These are phyloP conservation scores for Pelochelys cantorii DNA, from an alignment of 2,797 vertebrate genomes.

Conservation along the genomic window DNA sequence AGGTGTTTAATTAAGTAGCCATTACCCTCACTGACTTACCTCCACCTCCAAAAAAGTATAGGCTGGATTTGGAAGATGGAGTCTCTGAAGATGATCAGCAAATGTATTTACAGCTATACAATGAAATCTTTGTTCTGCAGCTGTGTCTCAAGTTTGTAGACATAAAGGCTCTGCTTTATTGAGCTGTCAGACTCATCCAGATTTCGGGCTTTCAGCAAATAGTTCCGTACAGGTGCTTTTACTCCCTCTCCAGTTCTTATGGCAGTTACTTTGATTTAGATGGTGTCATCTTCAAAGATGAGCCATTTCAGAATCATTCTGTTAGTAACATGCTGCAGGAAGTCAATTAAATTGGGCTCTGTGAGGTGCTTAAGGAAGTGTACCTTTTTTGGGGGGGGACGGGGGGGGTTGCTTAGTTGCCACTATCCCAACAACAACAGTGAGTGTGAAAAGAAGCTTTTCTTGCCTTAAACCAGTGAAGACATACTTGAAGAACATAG, in stretches of 20 bases:
- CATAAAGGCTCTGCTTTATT: neutral
- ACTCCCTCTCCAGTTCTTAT: neutral
- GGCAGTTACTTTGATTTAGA: neutral
- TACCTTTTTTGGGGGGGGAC: no score
- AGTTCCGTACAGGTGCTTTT: neutral
- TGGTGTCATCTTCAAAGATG: neutral
- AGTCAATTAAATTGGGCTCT: neutral
- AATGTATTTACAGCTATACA: neutral
- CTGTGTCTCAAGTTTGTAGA: neutral
- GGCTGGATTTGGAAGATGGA: neutral
- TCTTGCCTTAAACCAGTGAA: neutral
- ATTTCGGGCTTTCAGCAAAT: neutral
- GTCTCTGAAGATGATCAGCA: neutral
- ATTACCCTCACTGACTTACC: neutral
- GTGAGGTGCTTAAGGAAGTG: neutral
- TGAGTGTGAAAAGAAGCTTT: neutral
- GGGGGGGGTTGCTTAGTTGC: neutral
- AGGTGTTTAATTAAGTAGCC: neutral
- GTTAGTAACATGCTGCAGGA: neutral
- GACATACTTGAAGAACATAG: neutral
- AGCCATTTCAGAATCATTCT: neutral
- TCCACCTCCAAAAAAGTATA: neutral
- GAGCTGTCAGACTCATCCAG: neutral
- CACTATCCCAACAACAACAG: neutral
- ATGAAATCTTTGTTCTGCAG: neutral